These are phyloP conservation scores for Poliocrania exsul DNA, from an alignment of 2,797 vertebrate species.

Conservation along the genomic window DNA sequence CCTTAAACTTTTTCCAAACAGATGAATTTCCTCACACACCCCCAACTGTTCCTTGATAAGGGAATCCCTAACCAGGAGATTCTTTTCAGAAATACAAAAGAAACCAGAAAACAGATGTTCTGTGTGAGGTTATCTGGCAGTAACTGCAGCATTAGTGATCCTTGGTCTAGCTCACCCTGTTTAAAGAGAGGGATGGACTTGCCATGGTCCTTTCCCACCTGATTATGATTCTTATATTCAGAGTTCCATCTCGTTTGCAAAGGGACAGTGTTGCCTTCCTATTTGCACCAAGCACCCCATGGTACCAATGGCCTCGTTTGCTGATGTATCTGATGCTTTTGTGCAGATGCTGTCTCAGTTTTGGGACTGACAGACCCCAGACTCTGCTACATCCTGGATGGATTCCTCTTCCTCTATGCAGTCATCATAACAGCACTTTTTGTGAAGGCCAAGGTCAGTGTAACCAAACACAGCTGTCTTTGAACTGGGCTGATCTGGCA, in stretches of 20 bases:
- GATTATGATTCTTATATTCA: not conserved
- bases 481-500: not conserved
- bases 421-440: constrained; percentile 87
- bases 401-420: constrained; percentile 88
- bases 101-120: not conserved
- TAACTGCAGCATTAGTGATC: accelerated
- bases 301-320: not conserved
- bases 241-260: not conserved
- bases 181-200: not conserved
- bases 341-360: constrained; percentile 75
- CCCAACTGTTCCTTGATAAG: not conserved
- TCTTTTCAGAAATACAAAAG: not conserved
- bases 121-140: not conserved
- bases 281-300: not conserved
- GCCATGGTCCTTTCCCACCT: not conserved
- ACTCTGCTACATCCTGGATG: constrained; percentile 89
- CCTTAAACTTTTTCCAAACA: not conserved
- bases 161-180: not conserved
- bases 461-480: not conserved
- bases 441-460: constrained; percentile 85
- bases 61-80: not conserved
- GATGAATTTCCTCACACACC: not conserved
- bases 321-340: not conserved
- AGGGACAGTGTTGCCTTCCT: not conserved
- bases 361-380: constrained; percentile 77